Base-by-base conservation (phyloP, 2,113 vertebrate species). In the Marcusenius ussheri region DNA sequence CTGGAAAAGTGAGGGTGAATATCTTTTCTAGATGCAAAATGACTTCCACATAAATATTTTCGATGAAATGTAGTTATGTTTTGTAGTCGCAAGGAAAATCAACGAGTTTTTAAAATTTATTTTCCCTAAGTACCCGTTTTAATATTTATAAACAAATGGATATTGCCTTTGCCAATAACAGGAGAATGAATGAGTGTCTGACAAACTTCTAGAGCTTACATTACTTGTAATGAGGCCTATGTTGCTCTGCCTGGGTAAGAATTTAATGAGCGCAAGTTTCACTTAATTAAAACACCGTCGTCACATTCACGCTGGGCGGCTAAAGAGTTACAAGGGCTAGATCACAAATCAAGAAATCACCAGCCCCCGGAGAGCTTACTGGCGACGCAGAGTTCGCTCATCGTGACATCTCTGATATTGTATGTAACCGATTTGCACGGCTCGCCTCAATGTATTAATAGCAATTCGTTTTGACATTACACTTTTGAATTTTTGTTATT, bases 201-300 rank as follows among this genome's bases (percentile, higher is more conserved):
- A 90, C 90, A 91, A 95, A 95, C 92, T 92, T 91, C 0, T 93
- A 92, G 91, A 89, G 42, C 88, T 85, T 91, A 83, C 90, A 91
- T 42, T 42, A 45, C 92, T 93, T 92, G 91, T 84, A 93, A 92
- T 51, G 17, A 53, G 90, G 89, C 91, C 92, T 93, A 93, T 93
- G 94, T 93, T 93, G 92, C 91, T 92, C 92, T 90, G 91, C 89
- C 51, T 92, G 70, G 91, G 92, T 92, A 86, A 86, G 91, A 93
- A 93, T 92, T 91, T 92, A 89, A 93, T 93, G 91, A 92, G 95
- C 93, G 92, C 91, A 91, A 94, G 94, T 95, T 94, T 91, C 88
- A 91, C 90, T 93, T 93, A 93, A 93, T 93, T 93, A 94, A 92
- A 91, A 46, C 31, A 90, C 51, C 62, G 89, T 90, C 90, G 83